Percentiles rank a stretch among this genome's conserved stretches.
Evolutionary conservation across 2,113 vertebrate genomes (phyloP).

Genomic region (Nothoprocta perdicaria): DNA sequence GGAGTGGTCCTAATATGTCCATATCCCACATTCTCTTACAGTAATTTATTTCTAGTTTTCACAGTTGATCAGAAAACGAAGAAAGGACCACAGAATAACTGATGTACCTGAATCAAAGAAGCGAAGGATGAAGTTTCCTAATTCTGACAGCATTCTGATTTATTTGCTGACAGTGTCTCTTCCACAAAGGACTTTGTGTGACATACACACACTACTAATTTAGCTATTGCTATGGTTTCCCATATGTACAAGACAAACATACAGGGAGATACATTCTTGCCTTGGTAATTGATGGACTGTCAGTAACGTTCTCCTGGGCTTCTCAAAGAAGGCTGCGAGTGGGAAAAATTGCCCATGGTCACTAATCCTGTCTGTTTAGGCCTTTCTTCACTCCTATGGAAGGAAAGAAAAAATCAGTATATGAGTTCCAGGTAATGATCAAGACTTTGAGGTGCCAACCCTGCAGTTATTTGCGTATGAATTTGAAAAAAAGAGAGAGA

Average conservation of each 20-base stretch:
- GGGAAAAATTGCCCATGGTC: not conserved
- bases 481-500: not conserved
- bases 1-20: not conserved
- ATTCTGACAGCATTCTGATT: not conserved
- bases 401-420: not conserved
- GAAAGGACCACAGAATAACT: not conserved
- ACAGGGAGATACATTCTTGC: not conserved
- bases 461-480: not conserved
- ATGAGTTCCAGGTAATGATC: not conserved
- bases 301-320: not conserved
- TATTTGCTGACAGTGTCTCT: not conserved
- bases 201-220: fast-evolving
- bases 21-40: not conserved
- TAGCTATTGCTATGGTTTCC: not conserved
- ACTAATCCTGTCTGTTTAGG: not conserved
- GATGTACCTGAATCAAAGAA: not conserved
- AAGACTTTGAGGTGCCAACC: not conserved
- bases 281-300: not conserved
- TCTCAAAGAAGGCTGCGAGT: not conserved
- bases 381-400: not conserved
- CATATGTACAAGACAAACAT: not conserved
- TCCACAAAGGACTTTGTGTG: not conserved
- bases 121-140: not conserved
- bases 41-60: not conserved
- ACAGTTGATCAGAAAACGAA: not conserved